A percentile compares a stretch with the other conserved stretches of the same genome.
Evolutionary conservation across 2,797 vertebrate genomes (phyloP).

Genomic region (Rhinogobio ventralis): DNA sequence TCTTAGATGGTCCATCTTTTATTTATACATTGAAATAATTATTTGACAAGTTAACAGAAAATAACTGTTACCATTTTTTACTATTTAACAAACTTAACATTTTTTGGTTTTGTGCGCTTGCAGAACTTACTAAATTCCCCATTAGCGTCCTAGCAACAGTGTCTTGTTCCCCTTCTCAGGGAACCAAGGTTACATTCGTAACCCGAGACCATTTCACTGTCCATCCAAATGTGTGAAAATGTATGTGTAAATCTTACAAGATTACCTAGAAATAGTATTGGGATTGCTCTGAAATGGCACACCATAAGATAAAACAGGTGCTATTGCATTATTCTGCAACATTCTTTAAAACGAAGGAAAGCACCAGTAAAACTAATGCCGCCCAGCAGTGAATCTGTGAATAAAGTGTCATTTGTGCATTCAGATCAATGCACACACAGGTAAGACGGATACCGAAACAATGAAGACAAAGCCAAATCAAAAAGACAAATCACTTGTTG

Average conservation of each 20-base stretch:
- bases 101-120: no score
- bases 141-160: no score
- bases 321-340: background rate
- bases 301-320: background rate
- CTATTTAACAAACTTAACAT: no score
- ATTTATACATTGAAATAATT: background rate
- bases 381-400: slow-evolving; percentile 26
- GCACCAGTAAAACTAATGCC: slow-evolving; percentile 11
- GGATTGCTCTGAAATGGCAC: background rate
- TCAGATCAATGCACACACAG: slow-evolving; percentile 52
- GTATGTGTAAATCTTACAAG: background rate
- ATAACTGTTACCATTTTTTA: no score
- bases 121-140: no score
- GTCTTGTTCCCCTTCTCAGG: no score
- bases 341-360: slow-evolving; percentile 6
- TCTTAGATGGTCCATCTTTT: background rate
- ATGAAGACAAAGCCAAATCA: slow-evolving; percentile 51
- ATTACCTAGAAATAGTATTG: background rate
- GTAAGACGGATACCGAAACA: slow-evolving; percentile 32
- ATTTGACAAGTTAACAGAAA: no score
- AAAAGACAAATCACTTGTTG: slow-evolving; percentile 57
- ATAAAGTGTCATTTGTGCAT: slow-evolving; percentile 48
- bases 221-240: background rate
- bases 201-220: background rate
- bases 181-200: no score